Evolutionary conservation across 2,113 vertebrate genomes (phyloP).

Genomic region (Phylloscopus trochilus): DNA sequence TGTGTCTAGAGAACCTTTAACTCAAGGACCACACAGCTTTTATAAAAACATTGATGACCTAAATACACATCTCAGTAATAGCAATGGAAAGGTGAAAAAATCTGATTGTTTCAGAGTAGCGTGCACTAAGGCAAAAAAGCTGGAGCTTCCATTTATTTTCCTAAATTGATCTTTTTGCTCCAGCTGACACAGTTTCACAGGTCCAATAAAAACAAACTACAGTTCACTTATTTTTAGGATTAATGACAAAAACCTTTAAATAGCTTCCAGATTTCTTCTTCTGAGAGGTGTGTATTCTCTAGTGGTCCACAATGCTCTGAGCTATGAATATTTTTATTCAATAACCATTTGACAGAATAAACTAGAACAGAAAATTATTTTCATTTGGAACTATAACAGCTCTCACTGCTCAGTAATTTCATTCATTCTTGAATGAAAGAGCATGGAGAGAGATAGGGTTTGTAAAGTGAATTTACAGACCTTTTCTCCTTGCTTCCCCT

Average conservation of each 20-base stretch:
- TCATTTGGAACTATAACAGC: not conserved
- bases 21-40: not conserved
- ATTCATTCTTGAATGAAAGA: not conserved
- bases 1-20: not conserved
- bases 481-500: conserved; percentile 87
- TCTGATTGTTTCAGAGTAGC: not conserved
- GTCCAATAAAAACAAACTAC: not conserved
- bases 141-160: not conserved
- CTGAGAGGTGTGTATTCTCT: not conserved
- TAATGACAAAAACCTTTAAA: not conserved
- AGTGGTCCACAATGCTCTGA: not conserved
- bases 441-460: not conserved
- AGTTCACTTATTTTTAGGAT: not conserved
- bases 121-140: not conserved
- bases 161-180: not conserved
- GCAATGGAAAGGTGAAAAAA: not conserved
- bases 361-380: not conserved
- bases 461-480: conserved; percentile 67
- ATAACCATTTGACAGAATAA: not conserved
- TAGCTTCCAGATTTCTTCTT: not conserved
- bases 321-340: not conserved
- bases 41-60: not conserved
- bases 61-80: not conserved
- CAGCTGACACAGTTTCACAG: not conserved
- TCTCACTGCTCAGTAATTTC: not conserved